Base-by-base conservation (phyloP, 1,140 invertebrate species). In the Laupala kohalensis region DNA sequence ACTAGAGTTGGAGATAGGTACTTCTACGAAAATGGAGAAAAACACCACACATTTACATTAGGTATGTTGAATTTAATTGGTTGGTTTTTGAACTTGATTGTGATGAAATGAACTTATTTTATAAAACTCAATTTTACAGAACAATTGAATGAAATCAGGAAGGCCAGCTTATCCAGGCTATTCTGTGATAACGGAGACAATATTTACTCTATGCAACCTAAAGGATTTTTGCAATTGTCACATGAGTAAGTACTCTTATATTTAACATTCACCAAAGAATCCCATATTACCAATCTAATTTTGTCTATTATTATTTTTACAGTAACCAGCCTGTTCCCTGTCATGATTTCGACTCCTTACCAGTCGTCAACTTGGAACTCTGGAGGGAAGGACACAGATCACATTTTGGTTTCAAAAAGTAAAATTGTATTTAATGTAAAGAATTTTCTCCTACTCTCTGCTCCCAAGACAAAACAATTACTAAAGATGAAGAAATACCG, bases 121-220 rank as follows among this genome's bases (percentile, higher is more conserved):
- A 74, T 73, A 71, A 26, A 5, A 62, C 29, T 69, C 1, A 73
- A 69, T 69, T 67, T 79, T 83, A 5, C 76, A 92, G 92, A 90
- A 76, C 95, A 97, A 89, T 79, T 97, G 6, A 83, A 83, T 63
- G 91, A 96, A 82, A 89, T 98, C 73, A 84, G 93, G 15, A 95
- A 95, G 78, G 82, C 87, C 0, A 91, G 86, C 66, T 86, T 98
- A 72, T 89, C 94, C 0, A 84, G 92, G 71, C 80, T 97, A 6
- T 80, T 98, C 25, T 98, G 96, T 78, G 91, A 96, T 76, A 97
- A 96, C 77, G 88, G 88, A 5, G 89, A 94, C 75, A 81, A 89
- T 67, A 84, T 94, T 37, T 79, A 83, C 69, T 81, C 83, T 2
- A 90, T 96, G 82, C 95, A 96, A 80, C 87, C 85, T 3, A 77